phyloP scores from a whole-genome alignment of 1,140 invertebrate genomes.

The Antheraea mylitta region DNA sequence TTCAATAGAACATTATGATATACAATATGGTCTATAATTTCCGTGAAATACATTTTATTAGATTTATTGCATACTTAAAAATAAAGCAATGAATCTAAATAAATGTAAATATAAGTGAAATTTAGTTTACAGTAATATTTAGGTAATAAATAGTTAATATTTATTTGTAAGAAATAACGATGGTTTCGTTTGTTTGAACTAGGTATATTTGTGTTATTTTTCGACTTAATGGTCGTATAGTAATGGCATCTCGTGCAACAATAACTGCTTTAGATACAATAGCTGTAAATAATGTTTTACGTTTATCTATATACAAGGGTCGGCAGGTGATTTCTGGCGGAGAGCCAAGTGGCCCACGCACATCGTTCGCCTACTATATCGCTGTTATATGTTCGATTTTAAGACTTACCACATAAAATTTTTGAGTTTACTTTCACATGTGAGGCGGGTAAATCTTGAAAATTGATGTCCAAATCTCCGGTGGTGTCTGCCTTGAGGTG shows the following conservation, averaged over 20 bases:
- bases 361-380: slow-evolving; percentile 38
- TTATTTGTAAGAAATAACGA: too few relatives aligned
- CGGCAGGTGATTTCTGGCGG: slow-evolving; percentile 63
- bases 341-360: slow-evolving; percentile 56
- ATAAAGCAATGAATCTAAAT: too few relatives aligned
- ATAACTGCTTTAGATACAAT: slow-evolving; percentile 40
- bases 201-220: not conserved
- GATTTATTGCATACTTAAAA: too few relatives aligned
- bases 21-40: too few relatives aligned
- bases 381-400: slow-evolving; percentile 24
- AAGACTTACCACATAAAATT: slow-evolving; percentile 23
- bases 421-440: slow-evolving; percentile 10
- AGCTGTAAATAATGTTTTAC: slow-evolving; percentile 64
- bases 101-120: too few relatives aligned
- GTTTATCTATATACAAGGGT: slow-evolving; percentile 64
- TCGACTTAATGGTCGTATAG: slow-evolving; percentile 15
- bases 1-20: too few relatives aligned
- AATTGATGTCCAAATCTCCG: slow-evolving; percentile 66
- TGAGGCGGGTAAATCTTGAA: slow-evolving; percentile 29
- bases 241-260: slow-evolving; percentile 36
- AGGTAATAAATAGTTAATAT: too few relatives aligned
- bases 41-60: too few relatives aligned
- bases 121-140: too few relatives aligned
- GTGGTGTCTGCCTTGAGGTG: slow-evolving; percentile 49
- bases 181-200: too few relatives aligned